Base-by-base conservation (phyloP, 2,888 invertebrate species). In the Patella pellucida region DNA sequence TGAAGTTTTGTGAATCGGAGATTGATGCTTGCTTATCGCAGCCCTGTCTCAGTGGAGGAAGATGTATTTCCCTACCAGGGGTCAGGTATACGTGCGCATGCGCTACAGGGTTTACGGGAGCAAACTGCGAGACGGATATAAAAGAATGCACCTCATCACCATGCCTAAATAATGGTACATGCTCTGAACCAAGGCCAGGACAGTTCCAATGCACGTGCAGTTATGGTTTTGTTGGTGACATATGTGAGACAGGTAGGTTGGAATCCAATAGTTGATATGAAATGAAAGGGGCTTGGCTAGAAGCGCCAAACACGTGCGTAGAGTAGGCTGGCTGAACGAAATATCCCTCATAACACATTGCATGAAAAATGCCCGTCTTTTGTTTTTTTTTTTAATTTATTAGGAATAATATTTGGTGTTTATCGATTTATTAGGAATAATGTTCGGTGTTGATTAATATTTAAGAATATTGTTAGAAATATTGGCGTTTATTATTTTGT, bases 221-320 rank as follows among this genome's bases (percentile, higher is more conserved):
- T 12, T 72, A 72, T 31, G 81, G 81, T 19, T 81, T 74, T 62
- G 76, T 76, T 12, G 81, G 79, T 19, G 50, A 68, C 9, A 54
- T 54, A 69, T 81, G 81, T 73, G 78, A 78, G 71, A 56, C 56
- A 69, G 81, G 81, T 81, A 4, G 52, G 72, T 19, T 41, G 9
- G 9, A 41, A 41, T 41, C 41, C 41, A 41, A 9, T 7, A 41
- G 41, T 41, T 41, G 41, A 41, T 41, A 41, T 41, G 41, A 41
- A 41, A 9, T 9, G 41, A 41, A 41, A 41, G 9, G 9, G 41
- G 9, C 7, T 41, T 41, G 7, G 41, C 41, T 41, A 41, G 41
- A 9, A 41, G 1, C 9, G 1, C 0, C 7, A 41, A 41, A 41
- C 9, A 41, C 41, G 9, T 41, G 41, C 9, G 41, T 41, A 41